Conservation (phyloP, 2,113 vertebrate genomes). For the Bos javanicus region DNA sequence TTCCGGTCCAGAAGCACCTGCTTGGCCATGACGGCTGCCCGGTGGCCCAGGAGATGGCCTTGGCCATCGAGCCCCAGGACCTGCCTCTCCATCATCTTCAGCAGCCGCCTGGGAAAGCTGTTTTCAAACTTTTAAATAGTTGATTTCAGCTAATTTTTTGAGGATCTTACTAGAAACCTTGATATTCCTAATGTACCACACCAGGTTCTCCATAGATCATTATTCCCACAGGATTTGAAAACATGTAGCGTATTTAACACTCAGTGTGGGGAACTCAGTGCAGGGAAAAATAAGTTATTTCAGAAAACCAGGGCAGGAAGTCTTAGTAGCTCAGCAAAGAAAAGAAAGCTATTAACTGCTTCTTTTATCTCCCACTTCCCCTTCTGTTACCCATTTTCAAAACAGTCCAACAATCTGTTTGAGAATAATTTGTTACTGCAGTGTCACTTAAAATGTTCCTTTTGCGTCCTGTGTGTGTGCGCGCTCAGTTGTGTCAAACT, state of each 20-base stretch:
- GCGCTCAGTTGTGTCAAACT: not conserved
- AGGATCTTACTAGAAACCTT: not conserved
- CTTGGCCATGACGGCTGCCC: not conserved
- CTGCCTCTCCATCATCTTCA: not conserved
- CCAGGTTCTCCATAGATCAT: not conserved
- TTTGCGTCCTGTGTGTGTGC: not conserved
- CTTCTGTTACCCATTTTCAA: conserved; percentile 61
- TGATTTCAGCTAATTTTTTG: not conserved
- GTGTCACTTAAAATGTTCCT: not conserved
- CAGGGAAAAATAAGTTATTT: conserved; percentile 23
- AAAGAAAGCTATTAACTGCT: conserved; percentile 63
- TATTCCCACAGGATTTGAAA: conserved; percentile 3
- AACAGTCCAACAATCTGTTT: conserved; percentile 49
- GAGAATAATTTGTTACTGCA: not conserved
- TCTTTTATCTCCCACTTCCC: conserved; percentile 69
- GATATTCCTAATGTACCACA: not conserved
- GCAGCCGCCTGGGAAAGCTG: not conserved
- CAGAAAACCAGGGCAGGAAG: conserved; percentile 68
- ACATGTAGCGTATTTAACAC: not conserved
- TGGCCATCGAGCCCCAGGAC: not conserved
- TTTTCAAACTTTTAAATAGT: not conserved
- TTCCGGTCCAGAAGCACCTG: not conserved
- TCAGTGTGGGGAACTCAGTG: not conserved
- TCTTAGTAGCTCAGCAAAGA: conserved; percentile 59
- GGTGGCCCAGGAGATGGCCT: not conserved